phyloP scores from a whole-genome alignment of 2,113 vertebrate genomes.

The Seriola dumerili region DNA sequence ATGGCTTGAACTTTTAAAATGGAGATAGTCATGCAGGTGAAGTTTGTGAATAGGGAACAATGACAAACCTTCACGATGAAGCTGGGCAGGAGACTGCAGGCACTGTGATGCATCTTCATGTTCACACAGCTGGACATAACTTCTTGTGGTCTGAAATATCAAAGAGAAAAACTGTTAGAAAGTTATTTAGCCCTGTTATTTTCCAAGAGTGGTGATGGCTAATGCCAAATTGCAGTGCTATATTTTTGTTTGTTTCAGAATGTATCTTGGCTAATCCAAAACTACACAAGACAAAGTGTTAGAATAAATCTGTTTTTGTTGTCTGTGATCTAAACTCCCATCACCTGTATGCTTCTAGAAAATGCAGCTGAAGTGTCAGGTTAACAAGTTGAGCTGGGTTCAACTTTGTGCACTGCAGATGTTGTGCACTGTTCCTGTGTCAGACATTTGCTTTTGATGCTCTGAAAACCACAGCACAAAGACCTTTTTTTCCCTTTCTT shows the following conservation, averaged over 20 bases:
- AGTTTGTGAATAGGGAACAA: neutral
- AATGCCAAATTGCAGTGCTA: neutral
- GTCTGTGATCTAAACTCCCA: neutral
- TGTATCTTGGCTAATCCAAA: slow-evolving; percentile 28
- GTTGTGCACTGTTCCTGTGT: slow-evolving; percentile 19
- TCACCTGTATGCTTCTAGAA: neutral
- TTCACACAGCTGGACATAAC: neutral
- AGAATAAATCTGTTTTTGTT: neutral
- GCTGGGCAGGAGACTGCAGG: neutral
- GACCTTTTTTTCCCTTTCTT: neutral
- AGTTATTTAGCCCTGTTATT: neutral
- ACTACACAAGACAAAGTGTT: neutral
- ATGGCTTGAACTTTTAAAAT: neutral
- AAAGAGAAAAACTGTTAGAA: neutral
- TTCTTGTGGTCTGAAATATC: slow-evolving; percentile 22
- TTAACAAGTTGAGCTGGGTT: slow-evolving; percentile 66
- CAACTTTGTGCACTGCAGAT: slow-evolving; percentile 51
- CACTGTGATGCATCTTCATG: neutral
- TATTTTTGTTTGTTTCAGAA: slow-evolving; percentile 25
- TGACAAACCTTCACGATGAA: slow-evolving; percentile 1
- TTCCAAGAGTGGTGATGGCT: slow-evolving; percentile 11
- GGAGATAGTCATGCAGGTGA: neutral
- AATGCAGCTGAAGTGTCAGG: neutral
- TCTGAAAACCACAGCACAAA: slow-evolving; percentile 35
- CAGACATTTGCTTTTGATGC: slow-evolving; percentile 30